phyloP scores from a whole-genome alignment of 2,797 vertebrate species.

The Eidolon dupreanum region DNA sequence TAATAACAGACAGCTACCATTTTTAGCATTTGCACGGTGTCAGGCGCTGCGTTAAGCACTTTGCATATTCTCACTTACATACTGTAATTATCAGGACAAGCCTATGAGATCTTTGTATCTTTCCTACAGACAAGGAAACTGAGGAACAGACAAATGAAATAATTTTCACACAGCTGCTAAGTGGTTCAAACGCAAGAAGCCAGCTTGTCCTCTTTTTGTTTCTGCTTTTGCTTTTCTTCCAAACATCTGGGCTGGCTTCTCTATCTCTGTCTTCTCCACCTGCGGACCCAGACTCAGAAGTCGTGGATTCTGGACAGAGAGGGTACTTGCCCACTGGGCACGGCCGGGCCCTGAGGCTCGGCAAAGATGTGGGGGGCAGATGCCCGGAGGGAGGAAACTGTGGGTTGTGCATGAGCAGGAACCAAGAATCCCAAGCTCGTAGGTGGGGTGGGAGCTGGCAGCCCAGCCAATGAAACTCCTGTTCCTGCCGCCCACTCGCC shows the following conservation, averaged over 20 bases:
- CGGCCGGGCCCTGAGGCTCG: not conserved
- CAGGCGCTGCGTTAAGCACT: not conserved
- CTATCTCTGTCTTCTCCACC: not conserved
- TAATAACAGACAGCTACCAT: not conserved
- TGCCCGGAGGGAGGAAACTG: not conserved
- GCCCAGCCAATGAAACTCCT: not conserved
- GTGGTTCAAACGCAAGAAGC: not conserved
- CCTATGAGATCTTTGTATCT: not conserved
- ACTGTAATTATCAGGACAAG: not conserved
- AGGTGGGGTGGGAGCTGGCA: not conserved
- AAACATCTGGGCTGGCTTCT: not conserved
- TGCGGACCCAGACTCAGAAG: not conserved
- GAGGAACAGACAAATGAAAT: not conserved
- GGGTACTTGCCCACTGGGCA: not conserved
- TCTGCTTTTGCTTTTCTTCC: not conserved
- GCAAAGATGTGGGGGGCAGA: not conserved
- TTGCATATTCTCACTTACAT: not conserved
- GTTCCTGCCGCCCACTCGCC: not conserved
- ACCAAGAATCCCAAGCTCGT: not conserved
- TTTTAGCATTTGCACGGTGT: not conserved
- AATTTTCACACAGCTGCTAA: not conserved
- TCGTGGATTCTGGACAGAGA: not conserved
- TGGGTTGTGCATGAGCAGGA: not conserved
- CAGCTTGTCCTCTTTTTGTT: too few relatives aligned
- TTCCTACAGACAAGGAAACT: not conserved